phyloP scores from a whole-genome alignment of 2,888 invertebrate species.

The Ceratothoa steindachneri region DNA sequence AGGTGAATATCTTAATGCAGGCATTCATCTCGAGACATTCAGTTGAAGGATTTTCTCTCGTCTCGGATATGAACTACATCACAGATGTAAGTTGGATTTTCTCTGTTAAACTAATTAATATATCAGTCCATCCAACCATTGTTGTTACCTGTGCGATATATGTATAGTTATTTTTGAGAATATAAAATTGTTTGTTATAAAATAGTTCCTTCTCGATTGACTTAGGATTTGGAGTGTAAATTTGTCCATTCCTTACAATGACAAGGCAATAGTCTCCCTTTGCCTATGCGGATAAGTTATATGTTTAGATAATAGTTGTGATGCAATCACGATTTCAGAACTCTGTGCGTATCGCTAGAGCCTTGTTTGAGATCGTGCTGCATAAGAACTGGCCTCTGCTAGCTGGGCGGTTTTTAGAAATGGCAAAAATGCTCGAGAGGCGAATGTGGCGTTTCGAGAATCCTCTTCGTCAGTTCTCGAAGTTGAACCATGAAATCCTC shows the following conservation, averaged over 20 bases:
- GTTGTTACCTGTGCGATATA: too few relatives aligned
- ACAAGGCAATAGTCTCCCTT: too few relatives aligned
- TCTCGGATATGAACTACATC: conserved; percentile 83
- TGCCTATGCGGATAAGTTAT: too few relatives aligned
- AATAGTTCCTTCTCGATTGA: not conserved
- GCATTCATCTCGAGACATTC: conserved; percentile 71
- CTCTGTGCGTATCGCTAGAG: conserved; percentile 81
- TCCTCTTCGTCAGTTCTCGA: conserved; percentile 77
- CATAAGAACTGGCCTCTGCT: conserved; percentile 84
- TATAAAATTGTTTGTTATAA: too few relatives aligned
- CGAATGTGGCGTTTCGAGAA: conserved; percentile 83
- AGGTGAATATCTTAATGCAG: conserved; percentile 91
- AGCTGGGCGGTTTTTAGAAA: conserved; percentile 74
- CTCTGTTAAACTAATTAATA: not conserved
- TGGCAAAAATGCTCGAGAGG: conserved; percentile 89
- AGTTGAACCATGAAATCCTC: conserved; percentile 69
- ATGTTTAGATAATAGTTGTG: too few relatives aligned
- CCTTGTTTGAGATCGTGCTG: conserved; percentile 88
- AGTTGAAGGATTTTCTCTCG: conserved; percentile 76
- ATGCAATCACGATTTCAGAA: too few relatives aligned
- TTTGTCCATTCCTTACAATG: too few relatives aligned
- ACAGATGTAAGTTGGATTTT: conserved; percentile 64
- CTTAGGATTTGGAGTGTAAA: too few relatives aligned
- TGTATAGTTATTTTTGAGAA: too few relatives aligned
- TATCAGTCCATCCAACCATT: not conserved